Evolutionary conservation across 2,113 vertebrate genomes (phyloP).

Genomic region (Eubucco bourcierii): DNA sequence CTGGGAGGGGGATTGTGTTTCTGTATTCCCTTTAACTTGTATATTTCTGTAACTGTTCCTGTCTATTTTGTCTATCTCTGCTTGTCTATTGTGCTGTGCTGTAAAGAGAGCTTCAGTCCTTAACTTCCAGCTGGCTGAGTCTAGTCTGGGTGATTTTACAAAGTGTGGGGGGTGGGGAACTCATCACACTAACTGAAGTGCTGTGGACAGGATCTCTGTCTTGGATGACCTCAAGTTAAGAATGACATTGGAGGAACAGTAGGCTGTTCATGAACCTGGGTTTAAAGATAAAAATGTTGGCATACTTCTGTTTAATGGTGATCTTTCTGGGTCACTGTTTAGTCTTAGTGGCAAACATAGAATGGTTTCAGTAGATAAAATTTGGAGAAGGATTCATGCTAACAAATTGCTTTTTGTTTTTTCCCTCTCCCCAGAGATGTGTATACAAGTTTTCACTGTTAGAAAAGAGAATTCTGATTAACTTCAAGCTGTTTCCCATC

Average conservation of each 20-base stretch:
- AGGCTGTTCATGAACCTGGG: background rate
- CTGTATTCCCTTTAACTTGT: too few relatives aligned
- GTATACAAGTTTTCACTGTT: background rate
- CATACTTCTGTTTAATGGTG: background rate
- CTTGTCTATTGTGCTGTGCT: too few relatives aligned
- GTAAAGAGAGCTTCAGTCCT: too few relatives aligned
- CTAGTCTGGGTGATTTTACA: too few relatives aligned
- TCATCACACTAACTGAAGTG: background rate
- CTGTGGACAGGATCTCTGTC: background rate
- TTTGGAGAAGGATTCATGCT: background rate
- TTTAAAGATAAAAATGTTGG: background rate
- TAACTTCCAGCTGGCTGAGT: too few relatives aligned
- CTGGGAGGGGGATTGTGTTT: too few relatives aligned
- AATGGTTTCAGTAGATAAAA: slow-evolving; percentile 4
- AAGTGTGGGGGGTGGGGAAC: too few relatives aligned
- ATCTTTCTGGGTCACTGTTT: background rate
- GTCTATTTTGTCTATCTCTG: too few relatives aligned
- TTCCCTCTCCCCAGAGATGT: background rate
- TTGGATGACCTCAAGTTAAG: background rate
- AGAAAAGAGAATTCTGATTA: background rate
- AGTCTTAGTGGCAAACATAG: background rate
- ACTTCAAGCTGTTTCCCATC: slow-evolving; percentile 20
- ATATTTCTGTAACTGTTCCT: too few relatives aligned
- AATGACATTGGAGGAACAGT: background rate
- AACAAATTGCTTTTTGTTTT: background rate